Evolutionary conservation across 1,140 invertebrate species (phyloP), one percentile per base, ranked within the genome.

Genomic region (Zaprionus lachaisei): DNA sequence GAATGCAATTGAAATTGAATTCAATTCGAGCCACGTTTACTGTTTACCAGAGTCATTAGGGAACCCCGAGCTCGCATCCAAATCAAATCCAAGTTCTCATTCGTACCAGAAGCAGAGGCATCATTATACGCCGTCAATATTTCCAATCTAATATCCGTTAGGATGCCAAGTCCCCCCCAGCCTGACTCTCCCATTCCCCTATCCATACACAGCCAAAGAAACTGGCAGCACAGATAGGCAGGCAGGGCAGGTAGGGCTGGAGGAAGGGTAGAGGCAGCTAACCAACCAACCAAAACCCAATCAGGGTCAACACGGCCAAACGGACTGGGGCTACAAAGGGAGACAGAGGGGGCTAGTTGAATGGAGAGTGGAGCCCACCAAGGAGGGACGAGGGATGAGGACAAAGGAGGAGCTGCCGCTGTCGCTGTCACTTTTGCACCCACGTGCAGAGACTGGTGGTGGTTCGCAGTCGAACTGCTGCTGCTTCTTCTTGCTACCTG

Each of bases 91-190:
- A 15, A 24, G 5, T 20, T 28, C 28, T 22, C 28, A 62, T 63
- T 17, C 41, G 41, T 17, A 44, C 41, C 41, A 44, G 41, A 44
- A 44, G 41, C 41, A n/a, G 41, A 44, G 41, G n/a, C 78, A 68
- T 78, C 74, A 83, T 75, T 80, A 74, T 67, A 70, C 63, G 70
- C 78, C 69, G 72, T 81, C 81, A 80, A 85, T 81, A 81, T 79
- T 84, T 84, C 81, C 78, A 78, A 83, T 83, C 74, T 83, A 83
- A 83, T 83, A 80, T 81, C 75, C 80, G 75, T 65, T 67, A 41
- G 26, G 31, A 57, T 69, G 20, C n/a, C 47, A 49, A 20, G 56
- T 34, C 22, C 49, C 54, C 49, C 60, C 55, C 5, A 28, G 24
- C 38, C 49, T 15, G 3, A 5, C n/a, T 14, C 57, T 22, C 58